Conservation (phyloP, 2,797 vertebrate genomes). For the Botia almorhae region DNA sequence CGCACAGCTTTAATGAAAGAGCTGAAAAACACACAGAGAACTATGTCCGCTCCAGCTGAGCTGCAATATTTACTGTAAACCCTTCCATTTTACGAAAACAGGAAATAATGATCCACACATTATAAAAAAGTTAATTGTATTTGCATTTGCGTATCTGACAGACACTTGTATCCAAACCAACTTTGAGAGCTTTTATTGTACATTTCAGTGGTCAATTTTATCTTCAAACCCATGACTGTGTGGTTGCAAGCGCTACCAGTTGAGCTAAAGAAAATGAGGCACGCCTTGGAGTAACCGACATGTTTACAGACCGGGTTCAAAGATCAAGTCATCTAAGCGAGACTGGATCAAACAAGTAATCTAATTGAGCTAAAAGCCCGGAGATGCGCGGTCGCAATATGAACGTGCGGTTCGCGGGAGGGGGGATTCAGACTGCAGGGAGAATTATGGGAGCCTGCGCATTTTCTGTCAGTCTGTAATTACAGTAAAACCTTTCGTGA, state of each 20-base stretch:
- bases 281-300: constrained; percentile 39
- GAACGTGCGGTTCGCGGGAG: constrained; percentile 21
- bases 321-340: constrained; percentile 43
- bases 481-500: constrained; percentile 61
- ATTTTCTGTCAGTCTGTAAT: constrained; percentile 60
- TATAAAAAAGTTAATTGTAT: not conserved
- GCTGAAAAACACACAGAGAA: not conserved
- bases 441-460: constrained; percentile 46
- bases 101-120: constrained; percentile 59
- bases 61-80: constrained; percentile 51
- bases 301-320: constrained; percentile 34
- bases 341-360: constrained; percentile 56
- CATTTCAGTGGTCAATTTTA: not conserved
- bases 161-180: not conserved
- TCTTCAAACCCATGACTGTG: too few relatives aligned
- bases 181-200: too few relatives aligned
- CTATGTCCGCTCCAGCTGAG: constrained; percentile 19
- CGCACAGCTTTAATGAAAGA: constrained; percentile 5
- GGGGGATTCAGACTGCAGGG: constrained; percentile 41
- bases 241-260: not conserved
- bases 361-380: constrained; percentile 63
- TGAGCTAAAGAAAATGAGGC: constrained; percentile 59
- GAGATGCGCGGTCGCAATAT: constrained; percentile 48
- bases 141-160: not conserved
- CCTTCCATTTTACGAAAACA: constrained; percentile 63